Evolutionary conservation across 2,113 vertebrate species (phyloP).

Genomic region (Conger conger): DNA sequence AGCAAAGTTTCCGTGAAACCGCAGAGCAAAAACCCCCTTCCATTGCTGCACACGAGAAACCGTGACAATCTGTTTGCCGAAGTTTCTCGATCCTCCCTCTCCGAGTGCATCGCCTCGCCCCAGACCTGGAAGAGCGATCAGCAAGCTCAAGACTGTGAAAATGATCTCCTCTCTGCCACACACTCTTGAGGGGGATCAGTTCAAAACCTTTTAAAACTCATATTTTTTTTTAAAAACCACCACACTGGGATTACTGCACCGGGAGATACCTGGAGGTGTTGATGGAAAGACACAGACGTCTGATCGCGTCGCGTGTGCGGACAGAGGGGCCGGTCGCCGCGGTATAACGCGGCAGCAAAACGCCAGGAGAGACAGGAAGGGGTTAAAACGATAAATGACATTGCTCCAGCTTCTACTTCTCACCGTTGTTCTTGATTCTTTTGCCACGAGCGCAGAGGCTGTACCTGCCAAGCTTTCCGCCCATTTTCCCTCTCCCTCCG

Average conservation of each 20-base stretch:
- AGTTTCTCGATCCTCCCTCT: background rate
- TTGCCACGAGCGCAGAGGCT: slow-evolving; percentile 47
- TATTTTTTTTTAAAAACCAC: background rate
- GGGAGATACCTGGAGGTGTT: background rate
- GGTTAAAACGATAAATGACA: slow-evolving; percentile 34
- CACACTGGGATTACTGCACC: background rate
- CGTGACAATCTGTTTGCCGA: background rate
- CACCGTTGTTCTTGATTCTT: slow-evolving; percentile 44
- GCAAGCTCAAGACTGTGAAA: background rate
- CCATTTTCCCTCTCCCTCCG: slow-evolving; percentile 31
- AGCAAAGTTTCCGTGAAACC: background rate
- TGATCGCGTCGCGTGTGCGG: background rate
- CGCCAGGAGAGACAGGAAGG: background rate
- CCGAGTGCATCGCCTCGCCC: background rate
- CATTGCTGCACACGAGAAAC: background rate
- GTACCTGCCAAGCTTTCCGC: slow-evolving; percentile 43
- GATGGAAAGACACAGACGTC: background rate
- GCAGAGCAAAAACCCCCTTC: background rate
- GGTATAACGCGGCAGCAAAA: background rate
- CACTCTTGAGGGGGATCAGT: background rate
- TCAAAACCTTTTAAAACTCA: background rate
- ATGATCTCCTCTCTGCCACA: background rate
- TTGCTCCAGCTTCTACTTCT: slow-evolving; percentile 20
- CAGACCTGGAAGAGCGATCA: background rate
- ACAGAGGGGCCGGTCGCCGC: background rate